Conservation (phyloP, 2,797 vertebrate species). For the Rhynchonycteris naso region DNA sequence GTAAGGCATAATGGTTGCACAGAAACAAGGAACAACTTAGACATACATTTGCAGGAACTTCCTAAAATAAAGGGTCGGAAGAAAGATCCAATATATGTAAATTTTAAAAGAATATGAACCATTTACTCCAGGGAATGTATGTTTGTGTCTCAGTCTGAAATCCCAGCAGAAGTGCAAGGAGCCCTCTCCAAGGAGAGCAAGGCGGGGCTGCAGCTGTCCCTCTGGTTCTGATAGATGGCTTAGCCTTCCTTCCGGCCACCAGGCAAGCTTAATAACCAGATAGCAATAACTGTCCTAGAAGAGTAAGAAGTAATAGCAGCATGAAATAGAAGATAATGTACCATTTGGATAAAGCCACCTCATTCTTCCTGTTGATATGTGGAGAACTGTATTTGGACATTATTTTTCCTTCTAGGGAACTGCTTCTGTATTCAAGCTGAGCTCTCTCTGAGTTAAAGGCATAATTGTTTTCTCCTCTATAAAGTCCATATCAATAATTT, state of each 20-base stretch:
- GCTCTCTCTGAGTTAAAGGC: not conserved
- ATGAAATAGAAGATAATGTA: not conserved
- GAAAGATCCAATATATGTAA: not conserved
- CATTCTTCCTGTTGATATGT: not conserved
- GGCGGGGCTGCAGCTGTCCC: not conserved
- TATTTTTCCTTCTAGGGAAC: slow-evolving; percentile 8
- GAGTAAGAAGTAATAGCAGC: not conserved
- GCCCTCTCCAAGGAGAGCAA: not conserved
- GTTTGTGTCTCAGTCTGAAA: not conserved
- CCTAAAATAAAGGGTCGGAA: not conserved
- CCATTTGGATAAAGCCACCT: slow-evolving; percentile 10
- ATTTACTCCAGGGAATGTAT: not conserved
- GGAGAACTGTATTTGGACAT: slow-evolving; percentile 16
- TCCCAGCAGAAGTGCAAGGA: not conserved
- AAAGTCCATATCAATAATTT: not conserved
- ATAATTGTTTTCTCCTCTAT: not conserved
- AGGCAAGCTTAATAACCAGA: not conserved
- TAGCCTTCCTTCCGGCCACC: not conserved
- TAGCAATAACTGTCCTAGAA: not conserved
- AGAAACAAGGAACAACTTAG: not conserved
- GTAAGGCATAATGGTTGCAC: not conserved
- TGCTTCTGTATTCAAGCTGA: not conserved
- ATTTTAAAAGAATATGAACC: not conserved
- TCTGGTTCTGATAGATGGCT: not conserved
- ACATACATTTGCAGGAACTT: not conserved